These are phyloP conservation scores for Monopis laevigella DNA, from an alignment of 2,888 invertebrate species.

Conservation along the genomic window DNA sequence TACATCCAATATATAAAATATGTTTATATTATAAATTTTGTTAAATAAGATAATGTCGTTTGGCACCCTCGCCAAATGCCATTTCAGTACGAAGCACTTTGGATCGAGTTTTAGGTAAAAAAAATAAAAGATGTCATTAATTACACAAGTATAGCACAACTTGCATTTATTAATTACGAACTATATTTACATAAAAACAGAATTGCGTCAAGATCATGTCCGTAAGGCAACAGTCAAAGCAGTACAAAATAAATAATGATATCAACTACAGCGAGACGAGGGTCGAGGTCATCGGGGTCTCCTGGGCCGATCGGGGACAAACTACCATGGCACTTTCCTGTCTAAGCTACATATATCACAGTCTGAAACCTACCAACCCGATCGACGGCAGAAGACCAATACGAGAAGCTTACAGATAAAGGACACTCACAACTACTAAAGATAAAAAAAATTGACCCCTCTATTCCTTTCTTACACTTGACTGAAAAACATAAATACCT, in stretches of 20 bases:
- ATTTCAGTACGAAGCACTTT: no score
- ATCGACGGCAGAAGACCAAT: no score
- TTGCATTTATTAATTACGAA: conserved; percentile 55
- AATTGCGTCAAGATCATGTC: conserved; percentile 59
- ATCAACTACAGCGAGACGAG: conserved; percentile 13
- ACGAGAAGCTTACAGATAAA: no score
- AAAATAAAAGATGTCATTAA: no score
- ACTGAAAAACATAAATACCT: no score
- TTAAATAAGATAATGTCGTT: neutral
- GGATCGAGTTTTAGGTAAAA: no score
- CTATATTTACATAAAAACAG: conserved; percentile 50
- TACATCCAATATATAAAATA: no score
- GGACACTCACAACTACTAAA: no score
- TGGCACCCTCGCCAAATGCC: neutral
- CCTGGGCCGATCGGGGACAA: no score
- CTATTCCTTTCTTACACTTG: no score
- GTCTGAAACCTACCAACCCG: neutral
- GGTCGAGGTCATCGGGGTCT: conserved; percentile 3
- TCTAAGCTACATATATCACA: neutral
- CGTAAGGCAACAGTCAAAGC: conserved; percentile 61
- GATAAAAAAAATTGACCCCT: no score
- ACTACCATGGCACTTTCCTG: no score
- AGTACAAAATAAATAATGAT: conserved; percentile 34
- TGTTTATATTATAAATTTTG: neutral
- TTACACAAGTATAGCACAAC: conserved; percentile 36